phyloP scores from a whole-genome alignment of 2,113 vertebrate species.

The Acrocephalus kingi region DNA sequence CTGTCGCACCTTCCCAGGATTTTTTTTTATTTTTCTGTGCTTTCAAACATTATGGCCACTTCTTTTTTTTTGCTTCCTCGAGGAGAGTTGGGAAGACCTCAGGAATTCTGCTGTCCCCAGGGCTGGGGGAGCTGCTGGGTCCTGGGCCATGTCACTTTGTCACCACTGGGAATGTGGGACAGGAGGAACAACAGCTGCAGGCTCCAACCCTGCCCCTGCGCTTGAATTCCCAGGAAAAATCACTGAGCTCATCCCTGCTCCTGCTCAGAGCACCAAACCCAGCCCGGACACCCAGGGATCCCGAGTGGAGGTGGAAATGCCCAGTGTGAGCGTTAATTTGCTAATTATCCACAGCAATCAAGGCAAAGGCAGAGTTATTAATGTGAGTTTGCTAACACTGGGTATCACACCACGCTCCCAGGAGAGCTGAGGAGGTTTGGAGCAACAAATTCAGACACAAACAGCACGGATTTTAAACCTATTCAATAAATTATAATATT shows the following conservation, averaged over 20 bases:
- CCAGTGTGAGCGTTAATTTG: not conserved
- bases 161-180: not conserved
- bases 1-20: no score
- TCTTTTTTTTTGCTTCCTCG: not conserved
- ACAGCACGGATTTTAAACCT: not conserved
- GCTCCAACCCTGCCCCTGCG: rapidly evolving
- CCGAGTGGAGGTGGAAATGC: rapidly evolving
- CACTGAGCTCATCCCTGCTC: rapidly evolving
- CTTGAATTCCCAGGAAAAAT: rapidly evolving
- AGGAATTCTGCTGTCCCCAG: not conserved
- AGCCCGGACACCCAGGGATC: rapidly evolving
- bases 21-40: no score
- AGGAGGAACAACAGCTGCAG: rapidly evolving
- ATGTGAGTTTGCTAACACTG: rapidly evolving
- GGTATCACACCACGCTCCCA: rapidly evolving
- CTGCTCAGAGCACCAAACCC: rapidly evolving
- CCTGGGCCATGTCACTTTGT: not conserved
- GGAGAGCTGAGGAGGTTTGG: not conserved
- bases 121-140: rapidly evolving
- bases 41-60: no score
- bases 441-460: not conserved
- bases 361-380: not conserved
- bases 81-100: no score
- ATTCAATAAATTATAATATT: not conserved
- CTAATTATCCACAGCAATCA: not conserved